Percentiles rank a stretch among this genome's conserved stretches.
Evolutionary conservation across 2,888 invertebrate species (phyloP).

Genomic region (Gastracanthus pulcherrimus): DNA sequence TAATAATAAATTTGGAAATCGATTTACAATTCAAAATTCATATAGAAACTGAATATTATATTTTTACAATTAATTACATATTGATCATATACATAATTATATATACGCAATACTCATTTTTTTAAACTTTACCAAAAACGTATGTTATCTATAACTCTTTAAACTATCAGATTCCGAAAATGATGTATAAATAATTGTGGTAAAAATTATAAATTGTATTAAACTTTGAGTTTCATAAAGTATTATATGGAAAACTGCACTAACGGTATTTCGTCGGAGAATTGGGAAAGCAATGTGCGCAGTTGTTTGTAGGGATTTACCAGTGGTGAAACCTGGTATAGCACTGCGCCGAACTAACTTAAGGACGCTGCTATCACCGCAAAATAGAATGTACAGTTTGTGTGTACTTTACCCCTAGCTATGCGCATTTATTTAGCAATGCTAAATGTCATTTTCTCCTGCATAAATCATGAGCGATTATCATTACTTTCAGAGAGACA

Average conservation of each 20-base stretch:
- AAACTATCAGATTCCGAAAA: too few relatives aligned
- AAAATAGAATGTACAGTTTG: not conserved
- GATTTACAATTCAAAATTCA: too few relatives aligned
- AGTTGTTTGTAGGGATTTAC: constrained; percentile 30
- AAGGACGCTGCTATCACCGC: not conserved
- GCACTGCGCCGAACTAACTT: not conserved
- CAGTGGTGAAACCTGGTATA: constrained; percentile 26
- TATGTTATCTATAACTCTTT: too few relatives aligned
- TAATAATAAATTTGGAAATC: too few relatives aligned
- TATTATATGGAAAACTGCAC: not conserved
- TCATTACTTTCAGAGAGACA: constrained; percentile 1
- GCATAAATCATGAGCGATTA: constrained; percentile 1
- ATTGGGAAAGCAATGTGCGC: constrained; percentile 24
- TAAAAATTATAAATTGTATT: too few relatives aligned
- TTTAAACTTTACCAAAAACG: too few relatives aligned
- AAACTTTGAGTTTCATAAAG: too few relatives aligned
- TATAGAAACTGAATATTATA: too few relatives aligned
- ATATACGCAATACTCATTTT: too few relatives aligned
- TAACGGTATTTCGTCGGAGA: constrained; percentile 36
- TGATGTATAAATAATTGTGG: too few relatives aligned
- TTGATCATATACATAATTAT: too few relatives aligned
- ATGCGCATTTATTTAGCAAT: constrained; percentile 1
- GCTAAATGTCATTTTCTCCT: constrained; percentile 16
- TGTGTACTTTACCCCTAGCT: not conserved
- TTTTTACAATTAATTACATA: too few relatives aligned